Evolutionary conservation across 2,888 invertebrate genomes (phyloP), one percentile per base, ranked within the genome.

Genomic region (Callinectes sapidus): DNA sequence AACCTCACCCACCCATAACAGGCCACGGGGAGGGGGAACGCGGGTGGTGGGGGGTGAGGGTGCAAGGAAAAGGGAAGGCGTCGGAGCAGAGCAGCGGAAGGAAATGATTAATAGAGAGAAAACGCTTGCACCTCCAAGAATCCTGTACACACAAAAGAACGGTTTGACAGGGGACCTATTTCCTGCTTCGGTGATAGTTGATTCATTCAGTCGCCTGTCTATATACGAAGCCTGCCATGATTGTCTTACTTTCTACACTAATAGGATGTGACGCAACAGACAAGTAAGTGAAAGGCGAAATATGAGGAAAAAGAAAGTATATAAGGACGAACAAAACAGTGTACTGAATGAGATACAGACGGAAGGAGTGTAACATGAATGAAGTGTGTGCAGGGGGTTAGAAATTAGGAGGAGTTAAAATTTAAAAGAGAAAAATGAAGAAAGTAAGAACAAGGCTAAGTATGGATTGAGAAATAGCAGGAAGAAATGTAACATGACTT

Each of bases 51-150:
- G 71, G 71, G 71, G 5, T 28, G 71, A 71, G 71, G 28, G 71
- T 10, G 71, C 10, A 28, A 8, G 71, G 28, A n/a, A 28, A n/a
- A 71, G 71, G 28, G 28, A 71, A 13, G 71, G 71, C n/a, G 71
- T 71, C 28, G n/a, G 71, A 23, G 28, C 8, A 71, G 28, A 28
- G 71, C 71, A 28, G 71, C 71, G 71, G 71, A 71, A 71, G 71
- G 71, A 71, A 71, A 71, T 71, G 71, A 71, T 71, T 71, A 71
- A 10, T 61, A 61, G 28, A 2, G 28, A 28, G 28, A 71, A 71
- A 71, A 71, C 71, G 71, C 71, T 71, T 71, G 28, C 71, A 71
- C 71, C 71, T 71, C 71, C 8, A 71, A 71, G 71, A 28, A 71
- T 71, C n/a, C 28, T 71, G 13, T 6, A 71, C n/a, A 61, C 23